Evolutionary conservation across 2,797 vertebrate species (phyloP).

Genomic region (Todus mexicanus): DNA sequence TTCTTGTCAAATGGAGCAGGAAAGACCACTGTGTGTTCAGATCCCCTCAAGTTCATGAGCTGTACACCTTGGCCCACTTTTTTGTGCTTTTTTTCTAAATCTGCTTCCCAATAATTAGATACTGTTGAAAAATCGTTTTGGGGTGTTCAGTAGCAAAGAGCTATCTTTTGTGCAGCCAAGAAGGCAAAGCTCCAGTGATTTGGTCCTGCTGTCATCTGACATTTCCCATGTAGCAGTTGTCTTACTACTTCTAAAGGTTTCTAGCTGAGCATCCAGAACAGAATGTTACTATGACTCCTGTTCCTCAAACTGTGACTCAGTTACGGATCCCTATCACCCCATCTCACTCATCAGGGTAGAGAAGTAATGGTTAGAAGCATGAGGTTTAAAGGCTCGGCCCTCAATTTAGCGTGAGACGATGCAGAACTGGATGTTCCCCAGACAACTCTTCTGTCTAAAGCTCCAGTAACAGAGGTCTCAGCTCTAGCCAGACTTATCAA

Average conservation of each 20-base stretch:
- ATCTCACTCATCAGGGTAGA: neutral
- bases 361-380: constrained; percentile 17
- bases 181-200: neutral
- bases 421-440: neutral
- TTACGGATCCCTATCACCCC: neutral
- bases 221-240: neutral
- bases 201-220: neutral
- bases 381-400: neutral
- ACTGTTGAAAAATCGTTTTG: neutral
- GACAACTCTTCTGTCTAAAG: neutral
- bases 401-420: neutral
- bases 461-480: neutral
- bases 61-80: neutral
- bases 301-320: neutral
- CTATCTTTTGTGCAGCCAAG: neutral
- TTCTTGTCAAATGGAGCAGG: neutral
- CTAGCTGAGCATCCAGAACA: constrained; percentile 7
- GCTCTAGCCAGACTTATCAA: neutral
- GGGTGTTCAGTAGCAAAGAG: neutral
- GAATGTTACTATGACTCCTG: constrained; percentile 15
- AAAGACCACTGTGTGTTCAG: neutral
- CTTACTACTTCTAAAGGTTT: neutral
- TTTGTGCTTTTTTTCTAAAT: neutral
- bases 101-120: neutral
- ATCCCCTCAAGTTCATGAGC: neutral